These are phyloP conservation scores for Sarcophilus harrisii DNA, from an alignment of 2,797 vertebrate genomes.

Conservation along the genomic window DNA sequence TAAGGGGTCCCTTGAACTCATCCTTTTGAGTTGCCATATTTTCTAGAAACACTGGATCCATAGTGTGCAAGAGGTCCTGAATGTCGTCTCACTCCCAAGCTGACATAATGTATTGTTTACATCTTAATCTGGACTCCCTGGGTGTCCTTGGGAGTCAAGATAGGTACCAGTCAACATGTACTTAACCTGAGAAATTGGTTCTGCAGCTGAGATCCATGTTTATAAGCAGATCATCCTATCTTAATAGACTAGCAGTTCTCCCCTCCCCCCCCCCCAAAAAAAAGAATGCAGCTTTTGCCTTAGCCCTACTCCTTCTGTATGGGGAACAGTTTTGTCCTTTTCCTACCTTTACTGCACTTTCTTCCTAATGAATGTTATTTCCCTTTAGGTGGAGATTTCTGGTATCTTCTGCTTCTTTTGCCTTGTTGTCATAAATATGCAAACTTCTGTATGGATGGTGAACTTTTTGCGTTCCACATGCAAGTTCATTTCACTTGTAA, in stretches of 20 bases:
- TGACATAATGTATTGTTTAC: not conserved
- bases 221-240: not conserved
- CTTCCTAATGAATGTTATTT: not conserved
- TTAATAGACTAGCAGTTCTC: not conserved
- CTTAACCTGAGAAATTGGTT: not conserved
- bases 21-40: not conserved
- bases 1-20: not conserved
- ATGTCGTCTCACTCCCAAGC: not conserved
- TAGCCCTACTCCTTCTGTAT: not conserved
- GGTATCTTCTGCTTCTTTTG: not conserved
- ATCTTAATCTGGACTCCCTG: not conserved
- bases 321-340: not conserved
- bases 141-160: not conserved
- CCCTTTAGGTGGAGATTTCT: not conserved
- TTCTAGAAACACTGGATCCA: not conserved
- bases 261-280: not conserved
- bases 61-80: not conserved
- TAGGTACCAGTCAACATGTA: not conserved
- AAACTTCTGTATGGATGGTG: not conserved
- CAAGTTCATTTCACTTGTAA: not conserved
- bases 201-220: not conserved
- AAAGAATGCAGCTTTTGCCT: not conserved
- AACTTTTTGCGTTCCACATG: not conserved
- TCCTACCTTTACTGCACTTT: not conserved
- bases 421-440: not conserved